Evolutionary conservation across 1,140 invertebrate species (phyloP).

Genomic region (Pantala flavescens): DNA sequence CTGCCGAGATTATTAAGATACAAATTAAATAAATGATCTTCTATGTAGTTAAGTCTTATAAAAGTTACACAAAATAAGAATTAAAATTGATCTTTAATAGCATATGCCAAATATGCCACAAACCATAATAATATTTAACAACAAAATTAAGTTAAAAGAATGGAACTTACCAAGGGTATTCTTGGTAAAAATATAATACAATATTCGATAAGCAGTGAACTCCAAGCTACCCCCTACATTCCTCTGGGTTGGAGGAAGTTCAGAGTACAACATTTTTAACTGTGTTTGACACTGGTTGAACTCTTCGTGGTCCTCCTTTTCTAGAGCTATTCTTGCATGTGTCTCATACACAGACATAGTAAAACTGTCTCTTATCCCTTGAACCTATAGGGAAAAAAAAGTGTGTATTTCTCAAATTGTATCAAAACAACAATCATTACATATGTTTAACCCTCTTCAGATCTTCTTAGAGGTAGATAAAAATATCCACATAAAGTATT

Average conservation of each 20-base stretch:
- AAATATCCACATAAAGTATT: neutral
- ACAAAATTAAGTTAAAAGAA: conserved; percentile 23
- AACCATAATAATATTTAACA: conserved; percentile 18
- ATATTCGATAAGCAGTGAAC: conserved; percentile 85
- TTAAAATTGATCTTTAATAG: conserved; percentile 19
- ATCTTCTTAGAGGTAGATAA: neutral
- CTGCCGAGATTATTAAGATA: conserved; percentile 38
- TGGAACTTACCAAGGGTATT: conserved; percentile 76
- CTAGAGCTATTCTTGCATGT: conserved; percentile 91
- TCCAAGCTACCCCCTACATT: conserved; percentile 46
- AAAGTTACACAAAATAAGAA: conserved; percentile 30
- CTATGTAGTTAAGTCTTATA: too few species aligned
- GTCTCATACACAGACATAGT: conserved; percentile 97
- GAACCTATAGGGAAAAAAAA: conserved; percentile 53
- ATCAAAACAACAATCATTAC: conserved; percentile 6
- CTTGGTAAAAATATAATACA: conserved; percentile 96
- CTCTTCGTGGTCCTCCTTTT: conserved; percentile 95
- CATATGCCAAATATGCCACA: conserved; percentile 14
- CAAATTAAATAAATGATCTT: too few species aligned
- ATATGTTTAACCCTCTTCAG: neutral
- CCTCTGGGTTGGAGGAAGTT: conserved; percentile 30
- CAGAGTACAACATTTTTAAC: conserved; percentile 80
- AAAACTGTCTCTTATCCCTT: conserved; percentile 87
- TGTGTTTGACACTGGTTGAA: conserved; percentile 99
- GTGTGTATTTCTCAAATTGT: conserved; percentile 19